Percentiles rank a stretch among this genome's conserved stretches.
These are phyloP conservation scores for Beris chalybata DNA, from an alignment of 2,888 invertebrate genomes.

Conservation along the genomic window DNA sequence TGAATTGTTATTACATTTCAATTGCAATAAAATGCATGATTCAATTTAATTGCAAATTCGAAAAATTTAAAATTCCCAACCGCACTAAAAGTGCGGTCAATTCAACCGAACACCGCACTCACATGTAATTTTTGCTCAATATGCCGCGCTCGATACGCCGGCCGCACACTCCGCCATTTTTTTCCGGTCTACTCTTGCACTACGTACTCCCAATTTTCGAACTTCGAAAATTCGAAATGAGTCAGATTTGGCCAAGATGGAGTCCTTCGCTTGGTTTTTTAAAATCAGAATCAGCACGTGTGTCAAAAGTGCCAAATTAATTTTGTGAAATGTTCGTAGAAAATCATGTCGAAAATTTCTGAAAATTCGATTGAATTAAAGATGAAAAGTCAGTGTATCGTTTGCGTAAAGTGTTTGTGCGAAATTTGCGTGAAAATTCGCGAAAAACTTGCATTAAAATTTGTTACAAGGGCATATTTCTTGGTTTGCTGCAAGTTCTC, in stretches of 20 bases:
- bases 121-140: no score
- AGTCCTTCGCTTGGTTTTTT: slow-evolving; percentile 57
- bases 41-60: no score
- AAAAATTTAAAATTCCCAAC: no score
- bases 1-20: no score
- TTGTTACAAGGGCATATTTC: slow-evolving; percentile 18
- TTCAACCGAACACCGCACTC: no score
- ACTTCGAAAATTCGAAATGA: slow-evolving; percentile 30
- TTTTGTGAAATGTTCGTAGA: slow-evolving; percentile 56
- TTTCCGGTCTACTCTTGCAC: no score
- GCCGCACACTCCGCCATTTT: no score
- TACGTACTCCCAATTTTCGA: slow-evolving; percentile 15
- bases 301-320: slow-evolving; percentile 57
- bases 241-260: slow-evolving; percentile 47
- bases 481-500: background rate
- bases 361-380: slow-evolving; percentile 13
- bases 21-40: no score
- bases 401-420: background rate
- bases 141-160: no score
- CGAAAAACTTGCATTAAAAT: slow-evolving; percentile 7
- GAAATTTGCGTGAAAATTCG: slow-evolving; percentile 4
- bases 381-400: slow-evolving; percentile 24
- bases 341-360: slow-evolving; percentile 26
- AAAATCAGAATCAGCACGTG: slow-evolving; percentile 57
- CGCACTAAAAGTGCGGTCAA: no score